Conservation (phyloP, 2,888 invertebrate genomes). For the Drosophila prostipennis region DNA sequence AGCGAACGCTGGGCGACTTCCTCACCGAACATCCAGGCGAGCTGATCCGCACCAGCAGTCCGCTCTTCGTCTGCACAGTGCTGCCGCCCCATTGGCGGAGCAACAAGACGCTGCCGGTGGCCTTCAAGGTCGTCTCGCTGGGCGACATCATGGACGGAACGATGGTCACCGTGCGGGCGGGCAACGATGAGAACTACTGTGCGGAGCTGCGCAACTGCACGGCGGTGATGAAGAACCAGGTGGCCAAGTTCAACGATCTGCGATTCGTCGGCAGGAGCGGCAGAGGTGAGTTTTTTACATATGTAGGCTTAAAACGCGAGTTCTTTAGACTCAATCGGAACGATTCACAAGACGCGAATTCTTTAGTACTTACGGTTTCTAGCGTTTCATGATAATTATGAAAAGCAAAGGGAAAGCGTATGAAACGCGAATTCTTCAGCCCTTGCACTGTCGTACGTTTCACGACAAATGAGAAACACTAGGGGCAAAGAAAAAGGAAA, state of each 20-base stretch:
- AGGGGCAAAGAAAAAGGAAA: too few relatives aligned
- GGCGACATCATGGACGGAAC: constrained; percentile 98
- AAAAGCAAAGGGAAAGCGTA: too few relatives aligned
- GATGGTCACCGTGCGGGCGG: constrained; percentile 96
- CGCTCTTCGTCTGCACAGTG: constrained; percentile 97
- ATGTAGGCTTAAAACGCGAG: too few relatives aligned
- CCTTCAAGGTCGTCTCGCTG: constrained; percentile 97
- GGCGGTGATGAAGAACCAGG: constrained; percentile 98
- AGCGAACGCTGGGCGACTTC: constrained; percentile 93
- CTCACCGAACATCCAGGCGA: constrained; percentile 96
- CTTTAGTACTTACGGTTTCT: neutral
- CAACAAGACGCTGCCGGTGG: constrained; percentile 98
- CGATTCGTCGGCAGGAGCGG: constrained; percentile 99
- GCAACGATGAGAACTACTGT: constrained; percentile 99
- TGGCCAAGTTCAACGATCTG: constrained; percentile 99
- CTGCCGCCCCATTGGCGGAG: constrained; percentile 98
- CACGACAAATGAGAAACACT: too few relatives aligned
- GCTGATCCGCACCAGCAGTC: constrained; percentile 95
- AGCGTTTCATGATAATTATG: too few relatives aligned
- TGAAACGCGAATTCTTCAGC: too few relatives aligned
- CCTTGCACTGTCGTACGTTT: too few relatives aligned
- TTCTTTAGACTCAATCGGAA: too few relatives aligned
- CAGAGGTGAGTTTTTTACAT: constrained; percentile 90
- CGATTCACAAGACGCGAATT: neutral
- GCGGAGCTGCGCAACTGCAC: constrained; percentile 97